A percentile compares a stretch with the other conserved stretches of the same genome.
These are phyloP conservation scores for Myoxocephalus aenaeus DNA, from an alignment of 2,797 vertebrate species.

Conservation along the genomic window DNA sequence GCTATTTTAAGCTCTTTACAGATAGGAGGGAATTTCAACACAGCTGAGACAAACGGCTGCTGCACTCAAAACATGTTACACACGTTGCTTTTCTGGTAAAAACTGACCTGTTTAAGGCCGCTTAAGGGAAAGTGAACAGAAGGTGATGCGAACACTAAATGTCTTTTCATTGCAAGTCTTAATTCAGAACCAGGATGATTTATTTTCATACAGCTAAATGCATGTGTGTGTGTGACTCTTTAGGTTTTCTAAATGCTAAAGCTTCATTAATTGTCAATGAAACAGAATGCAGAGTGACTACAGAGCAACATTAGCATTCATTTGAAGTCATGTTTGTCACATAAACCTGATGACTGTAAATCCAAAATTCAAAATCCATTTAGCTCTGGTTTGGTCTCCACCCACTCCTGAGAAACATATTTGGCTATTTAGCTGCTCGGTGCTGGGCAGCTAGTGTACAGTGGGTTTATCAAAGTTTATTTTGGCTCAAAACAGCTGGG, in stretches of 20 bases:
- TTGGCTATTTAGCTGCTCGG: too few relatives aligned
- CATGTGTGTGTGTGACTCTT: too few relatives aligned
- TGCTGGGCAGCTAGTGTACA: too few relatives aligned
- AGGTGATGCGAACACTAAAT: not conserved
- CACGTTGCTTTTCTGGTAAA: not conserved
- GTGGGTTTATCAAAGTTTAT: too few relatives aligned
- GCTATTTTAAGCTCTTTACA: constrained; percentile 71
- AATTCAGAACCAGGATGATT: too few relatives aligned
- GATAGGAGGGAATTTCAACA: constrained; percentile 63
- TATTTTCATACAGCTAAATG: too few relatives aligned
- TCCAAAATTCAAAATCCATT: too few relatives aligned
- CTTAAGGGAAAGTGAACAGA: not conserved
- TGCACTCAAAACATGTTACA: not conserved
- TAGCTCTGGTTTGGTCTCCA: too few relatives aligned
- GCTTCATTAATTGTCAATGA: not conserved
- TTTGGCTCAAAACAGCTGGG: too few relatives aligned
- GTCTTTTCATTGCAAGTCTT: not conserved
- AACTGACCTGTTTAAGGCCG: not conserved
- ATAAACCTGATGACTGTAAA: not conserved
- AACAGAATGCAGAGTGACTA: not conserved
- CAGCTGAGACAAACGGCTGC: constrained; percentile 23
- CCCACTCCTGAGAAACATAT: too few relatives aligned
- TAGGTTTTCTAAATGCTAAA: too few relatives aligned
- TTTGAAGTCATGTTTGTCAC: not conserved
- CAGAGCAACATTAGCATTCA: not conserved